Base-by-base conservation (phyloP, 2,113 vertebrate species). In the Saimiri boliviensis region DNA sequence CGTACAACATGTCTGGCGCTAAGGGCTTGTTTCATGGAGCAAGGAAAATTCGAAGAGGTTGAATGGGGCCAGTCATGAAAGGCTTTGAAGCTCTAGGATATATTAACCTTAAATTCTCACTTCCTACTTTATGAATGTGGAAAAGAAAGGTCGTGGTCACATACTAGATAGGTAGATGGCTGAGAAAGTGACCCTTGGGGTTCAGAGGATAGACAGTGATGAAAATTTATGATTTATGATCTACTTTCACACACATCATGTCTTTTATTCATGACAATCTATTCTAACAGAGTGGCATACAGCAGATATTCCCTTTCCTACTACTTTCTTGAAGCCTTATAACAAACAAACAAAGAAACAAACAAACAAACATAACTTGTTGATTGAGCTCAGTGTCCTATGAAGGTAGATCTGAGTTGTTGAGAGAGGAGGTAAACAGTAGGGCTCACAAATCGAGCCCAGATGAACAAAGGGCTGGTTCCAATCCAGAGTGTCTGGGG, bases 151-250 rank as follows among this genome's bases (percentile, higher is more conserved):
- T 58, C 20, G 73, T 88, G 66, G 30, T 25, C 77, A 94, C 45
- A 47, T 7, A 21, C 17, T 93, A 86, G 13, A 58, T 30, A 71
- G 45, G 35, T 86, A 87, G 47, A 8, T 63, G 83, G 23, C 68
- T 73, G 45, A 91, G n/a, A 17, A 49, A 86, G 49, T 95, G 37
- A 88, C 58, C 35, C 30, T 87, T 82, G 90, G 40, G 23, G 40
- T 85, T 97, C 45, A 73, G 23, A 86, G n/a, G 17, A 35, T 35
- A 87, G 25, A 30, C 32, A 94, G 86, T 86, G 35, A 92, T 80
- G 56, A 89, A 81, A 52, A 84, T 93, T 90, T 91, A 63, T 91
- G 58, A 96, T 66, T 91, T 87, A 32, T 88, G 35, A 49, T 93
- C 10, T n/a, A 66, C 47, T 89, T 93, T 97, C n/a, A 77, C 23